phyloP scores from a whole-genome alignment of 2,797 vertebrate genomes.

The Yasuhikotakia modesta region DNA sequence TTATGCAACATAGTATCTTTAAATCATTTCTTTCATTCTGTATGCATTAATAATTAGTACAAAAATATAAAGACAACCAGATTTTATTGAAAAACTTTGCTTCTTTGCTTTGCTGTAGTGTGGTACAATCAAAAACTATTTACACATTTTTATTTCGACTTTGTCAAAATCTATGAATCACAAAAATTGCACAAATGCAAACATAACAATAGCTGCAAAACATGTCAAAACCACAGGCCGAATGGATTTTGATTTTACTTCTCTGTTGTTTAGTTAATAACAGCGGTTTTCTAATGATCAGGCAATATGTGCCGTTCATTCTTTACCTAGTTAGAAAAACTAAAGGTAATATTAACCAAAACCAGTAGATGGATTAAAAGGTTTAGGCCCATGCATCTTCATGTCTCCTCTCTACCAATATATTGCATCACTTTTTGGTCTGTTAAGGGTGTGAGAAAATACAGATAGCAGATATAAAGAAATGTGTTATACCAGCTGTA shows the following conservation, averaged over 20 bases:
- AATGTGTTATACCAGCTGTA: constrained; percentile 1
- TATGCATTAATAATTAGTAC: constrained; percentile 2
- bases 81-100: constrained; percentile 12
- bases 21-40: not conserved
- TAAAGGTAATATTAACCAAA: not conserved
- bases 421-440: not conserved
- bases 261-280: not conserved
- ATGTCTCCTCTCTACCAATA: not conserved
- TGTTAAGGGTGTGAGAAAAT: not conserved
- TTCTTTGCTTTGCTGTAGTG: not conserved
- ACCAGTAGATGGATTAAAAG: not conserved
- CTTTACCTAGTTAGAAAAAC: constrained; percentile 1
- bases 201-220: not conserved
- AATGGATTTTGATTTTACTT: constrained; percentile 20
- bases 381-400: not conserved
- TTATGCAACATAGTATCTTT: not conserved
- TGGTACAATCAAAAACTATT: not conserved
- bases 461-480: not conserved
- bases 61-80: not conserved
- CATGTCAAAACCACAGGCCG: not conserved
- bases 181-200: not conserved
- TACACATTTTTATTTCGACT: not conserved
- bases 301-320: not conserved
- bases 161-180: constrained; percentile 10
- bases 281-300: not conserved